Evolutionary conservation across 2,797 vertebrate species (phyloP), one percentile per base, ranked within the genome.

Genomic region (Manis javanica): DNA sequence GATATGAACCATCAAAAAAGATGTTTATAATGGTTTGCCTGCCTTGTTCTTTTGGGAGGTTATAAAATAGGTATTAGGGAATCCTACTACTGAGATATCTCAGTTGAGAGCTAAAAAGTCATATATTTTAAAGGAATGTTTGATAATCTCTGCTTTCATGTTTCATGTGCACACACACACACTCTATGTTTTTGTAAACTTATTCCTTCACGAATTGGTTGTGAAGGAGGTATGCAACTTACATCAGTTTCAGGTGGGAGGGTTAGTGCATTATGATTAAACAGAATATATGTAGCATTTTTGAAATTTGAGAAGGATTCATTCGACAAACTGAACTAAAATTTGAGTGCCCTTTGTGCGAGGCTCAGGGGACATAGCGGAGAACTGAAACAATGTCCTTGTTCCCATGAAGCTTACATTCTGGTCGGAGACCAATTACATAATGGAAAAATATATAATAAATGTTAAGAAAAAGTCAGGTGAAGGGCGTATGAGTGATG

Each of bases 31-130:
- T 87, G 34, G 5, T 57, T 84, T 94, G 87, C 16, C 23, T 69
- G 29, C 10, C 46, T 92, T 87, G 5, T 42, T 93, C 46, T 83
- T 90, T 96, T 90, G 42, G 82, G 64, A 91, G 57, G 42, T 93
- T 71, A 63, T 91, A 42, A 82, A 90, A n/a, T 55, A 59, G 31
- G 3, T 42, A 82, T n/a, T 69, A 46, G 49, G 39, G 37, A 85
- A 26, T 88, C 55, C 42, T 90, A 3, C n/a, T 74, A n/a, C 24
- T 82, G 26, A 66, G 61, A 68, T 94, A 64, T 89, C 72, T 90
- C 71, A 51, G 24, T 83, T 91, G 59, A 57, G 55, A 53, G 34
- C 18, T 85, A 57, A 79, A 55, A 24, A 37, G 24, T 84, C 42
- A 79, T 51, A 31, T 63, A 26, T 31, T 72, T 86, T 82, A 13